Conservation (phyloP, 2,888 invertebrate genomes). For the Agrochola lychnidis region DNA sequence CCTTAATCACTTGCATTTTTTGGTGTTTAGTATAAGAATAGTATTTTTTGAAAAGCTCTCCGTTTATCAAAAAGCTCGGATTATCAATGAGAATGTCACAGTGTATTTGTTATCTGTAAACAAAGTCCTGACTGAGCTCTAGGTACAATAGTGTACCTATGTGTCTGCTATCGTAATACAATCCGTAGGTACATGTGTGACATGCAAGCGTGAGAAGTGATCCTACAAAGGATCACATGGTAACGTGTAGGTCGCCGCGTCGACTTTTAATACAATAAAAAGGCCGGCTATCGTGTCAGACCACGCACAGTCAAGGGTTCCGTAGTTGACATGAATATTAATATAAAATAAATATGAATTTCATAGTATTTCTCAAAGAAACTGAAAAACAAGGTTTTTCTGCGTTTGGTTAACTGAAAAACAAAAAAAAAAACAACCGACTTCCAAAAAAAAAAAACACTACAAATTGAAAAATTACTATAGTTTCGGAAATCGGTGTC, state of each 20-base stretch:
- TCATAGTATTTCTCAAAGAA: not conserved
- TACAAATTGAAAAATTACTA: too few relatives aligned
- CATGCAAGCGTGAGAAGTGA: slow-evolving; percentile 44
- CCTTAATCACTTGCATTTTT: not conserved
- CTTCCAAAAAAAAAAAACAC: too few relatives aligned
- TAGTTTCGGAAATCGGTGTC: too few relatives aligned
- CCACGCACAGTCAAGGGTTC: slow-evolving; percentile 6
- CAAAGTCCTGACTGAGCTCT: not conserved
- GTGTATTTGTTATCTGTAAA: not conserved
- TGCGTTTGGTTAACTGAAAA: not conserved
- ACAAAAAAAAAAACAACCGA: too few relatives aligned
- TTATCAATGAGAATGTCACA: not conserved
- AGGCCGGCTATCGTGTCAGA: not conserved
- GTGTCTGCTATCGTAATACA: not conserved
- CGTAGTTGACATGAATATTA: not conserved
- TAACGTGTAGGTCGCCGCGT: not conserved
- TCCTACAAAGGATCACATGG: slow-evolving; percentile 28
- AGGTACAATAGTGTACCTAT: not conserved
- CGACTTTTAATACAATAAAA: slow-evolving; percentile 20
- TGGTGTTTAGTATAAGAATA: too few relatives aligned
- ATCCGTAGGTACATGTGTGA: slow-evolving; percentile 17
- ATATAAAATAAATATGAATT: not conserved
- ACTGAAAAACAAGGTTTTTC: not conserved
- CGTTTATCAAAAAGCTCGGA: not conserved
- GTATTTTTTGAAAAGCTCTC: not conserved